Conservation (phyloP, 2,888 invertebrate species). For the Drosophila nigricruria region DNA sequence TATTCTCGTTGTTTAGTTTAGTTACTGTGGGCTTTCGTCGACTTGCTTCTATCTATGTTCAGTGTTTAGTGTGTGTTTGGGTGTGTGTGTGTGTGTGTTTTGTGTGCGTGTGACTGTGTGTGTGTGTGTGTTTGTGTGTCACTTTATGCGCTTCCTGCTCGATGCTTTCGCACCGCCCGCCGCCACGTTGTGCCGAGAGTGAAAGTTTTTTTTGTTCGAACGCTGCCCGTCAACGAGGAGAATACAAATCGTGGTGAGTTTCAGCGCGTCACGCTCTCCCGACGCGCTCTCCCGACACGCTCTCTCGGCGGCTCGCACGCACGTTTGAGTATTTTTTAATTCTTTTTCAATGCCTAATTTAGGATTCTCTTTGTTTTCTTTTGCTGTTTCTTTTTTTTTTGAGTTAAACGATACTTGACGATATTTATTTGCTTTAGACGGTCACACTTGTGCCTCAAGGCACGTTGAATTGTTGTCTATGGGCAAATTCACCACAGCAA, state of each 20-base stretch:
- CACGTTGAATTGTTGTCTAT: constrained; percentile 38
- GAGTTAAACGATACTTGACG: constrained; percentile 13
- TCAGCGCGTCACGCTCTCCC: constrained; percentile 31
- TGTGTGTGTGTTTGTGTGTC: constrained; percentile 64
- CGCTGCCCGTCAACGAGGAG: constrained; percentile 37
- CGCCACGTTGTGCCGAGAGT: constrained; percentile 79
- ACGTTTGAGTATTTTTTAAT: constrained; percentile 28
- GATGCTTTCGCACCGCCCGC: constrained; percentile 63
- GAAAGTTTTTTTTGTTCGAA: constrained; percentile 64
- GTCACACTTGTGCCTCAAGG: constrained; percentile 22
- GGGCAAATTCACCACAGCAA: constrained; percentile 52
- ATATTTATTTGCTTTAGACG: constrained; percentile 7
- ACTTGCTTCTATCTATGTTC: constrained; percentile 21
- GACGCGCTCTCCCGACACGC: constrained; percentile 10
- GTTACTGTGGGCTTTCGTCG: constrained; percentile 43
- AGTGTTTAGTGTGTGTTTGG: neutral
- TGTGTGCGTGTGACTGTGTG: constrained; percentile 22
- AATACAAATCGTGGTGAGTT: constrained; percentile 63
- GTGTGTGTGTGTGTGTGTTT: constrained; percentile 15
- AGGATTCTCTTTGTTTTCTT: constrained; percentile 9
- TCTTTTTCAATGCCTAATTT: constrained; percentile 16
- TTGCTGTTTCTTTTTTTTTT: neutral
- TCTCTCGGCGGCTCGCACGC: constrained; percentile 21
- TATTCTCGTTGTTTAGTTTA: constrained; percentile 54
- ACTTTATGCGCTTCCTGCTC: constrained; percentile 77